phyloP scores from a whole-genome alignment of 2,797 vertebrate genomes.

The Discoglossus pictus region DNA sequence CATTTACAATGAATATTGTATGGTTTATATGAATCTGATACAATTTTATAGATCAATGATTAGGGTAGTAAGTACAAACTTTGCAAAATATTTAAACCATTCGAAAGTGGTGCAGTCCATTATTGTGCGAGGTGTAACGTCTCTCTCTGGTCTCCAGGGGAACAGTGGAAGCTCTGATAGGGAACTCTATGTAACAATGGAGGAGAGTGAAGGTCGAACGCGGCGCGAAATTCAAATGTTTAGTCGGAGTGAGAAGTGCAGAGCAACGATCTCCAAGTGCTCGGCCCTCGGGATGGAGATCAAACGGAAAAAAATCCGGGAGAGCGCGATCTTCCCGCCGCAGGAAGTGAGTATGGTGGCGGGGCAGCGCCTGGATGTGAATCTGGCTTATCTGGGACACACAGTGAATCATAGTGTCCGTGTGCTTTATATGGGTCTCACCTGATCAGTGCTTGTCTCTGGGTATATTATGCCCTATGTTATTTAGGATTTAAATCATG shows the following conservation, averaged over 20 bases:
- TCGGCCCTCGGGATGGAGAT: constrained; percentile 77
- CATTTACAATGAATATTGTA: too few relatives aligned
- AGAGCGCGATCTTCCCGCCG: constrained; percentile 66
- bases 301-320: constrained; percentile 73
- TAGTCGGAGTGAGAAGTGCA: constrained; percentile 53
- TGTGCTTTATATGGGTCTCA: too few relatives aligned
- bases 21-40: neutral
- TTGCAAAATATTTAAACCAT: constrained; percentile 3
- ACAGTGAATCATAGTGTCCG: neutral
- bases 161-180: neutral
- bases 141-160: neutral
- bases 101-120: constrained; percentile 10
- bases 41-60: neutral
- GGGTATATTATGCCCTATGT: too few relatives aligned
- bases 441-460: too few relatives aligned
- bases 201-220: constrained; percentile 57
- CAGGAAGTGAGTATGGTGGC: constrained; percentile 65
- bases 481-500: too few relatives aligned
- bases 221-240: constrained; percentile 78
- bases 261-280: constrained; percentile 59
- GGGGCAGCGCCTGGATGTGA: neutral
- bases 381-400: constrained; percentile 1
- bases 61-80: neutral
- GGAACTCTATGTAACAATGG: constrained; percentile 7
- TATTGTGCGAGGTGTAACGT: neutral